Evolutionary conservation across 2,797 vertebrate species (phyloP).

Genomic region (Eulemur rubriventer): DNA sequence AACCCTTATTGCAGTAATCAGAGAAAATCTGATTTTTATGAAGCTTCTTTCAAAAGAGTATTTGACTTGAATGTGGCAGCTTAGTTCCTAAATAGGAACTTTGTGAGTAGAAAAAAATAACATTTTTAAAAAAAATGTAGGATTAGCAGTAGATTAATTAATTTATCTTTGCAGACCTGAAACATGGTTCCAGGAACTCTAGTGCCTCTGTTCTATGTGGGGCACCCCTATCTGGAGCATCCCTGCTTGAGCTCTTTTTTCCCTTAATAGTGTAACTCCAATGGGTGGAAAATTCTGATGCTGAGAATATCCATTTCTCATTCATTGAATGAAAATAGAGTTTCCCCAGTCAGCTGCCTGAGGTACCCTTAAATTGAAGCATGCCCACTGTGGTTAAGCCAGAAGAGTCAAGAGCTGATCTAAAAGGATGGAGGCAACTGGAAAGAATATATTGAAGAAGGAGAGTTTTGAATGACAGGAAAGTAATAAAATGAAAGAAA

Average conservation of each 20-base stretch:
- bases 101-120: not conserved
- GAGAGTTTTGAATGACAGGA: not conserved
- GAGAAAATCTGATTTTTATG: constrained; percentile 14
- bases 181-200: not conserved
- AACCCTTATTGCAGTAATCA: not conserved
- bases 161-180: not conserved
- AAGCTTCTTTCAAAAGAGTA: not conserved
- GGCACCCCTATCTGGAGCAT: not conserved
- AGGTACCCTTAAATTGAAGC: not conserved
- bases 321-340: not conserved
- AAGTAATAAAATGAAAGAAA: not conserved
- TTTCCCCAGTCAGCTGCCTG: not conserved
- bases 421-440: not conserved
- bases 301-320: not conserved
- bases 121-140: not conserved
- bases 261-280: not conserved
- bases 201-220: not conserved
- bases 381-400: not conserved
- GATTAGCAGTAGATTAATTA: not conserved
- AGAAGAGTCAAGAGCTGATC: not conserved
- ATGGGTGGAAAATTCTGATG: not conserved
- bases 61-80: not conserved
- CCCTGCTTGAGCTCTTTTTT: not conserved
- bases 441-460: not conserved
- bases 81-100: not conserved